These are phyloP conservation scores for Pangasianodon hypophthalmus DNA, from an alignment of 2,113 vertebrate species.

Conservation along the genomic window DNA sequence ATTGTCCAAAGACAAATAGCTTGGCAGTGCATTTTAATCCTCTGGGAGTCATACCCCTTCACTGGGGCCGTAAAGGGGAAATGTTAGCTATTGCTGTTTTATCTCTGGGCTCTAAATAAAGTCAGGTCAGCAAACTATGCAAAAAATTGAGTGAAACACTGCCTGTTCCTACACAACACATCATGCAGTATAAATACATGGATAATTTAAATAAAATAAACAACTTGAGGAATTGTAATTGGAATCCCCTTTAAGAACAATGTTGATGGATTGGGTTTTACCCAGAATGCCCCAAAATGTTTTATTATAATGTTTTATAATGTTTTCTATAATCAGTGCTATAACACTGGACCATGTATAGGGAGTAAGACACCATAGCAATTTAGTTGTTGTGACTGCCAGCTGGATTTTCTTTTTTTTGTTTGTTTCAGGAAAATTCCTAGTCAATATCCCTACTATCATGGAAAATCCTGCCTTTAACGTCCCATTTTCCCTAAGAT, in stretches of 20 bases:
- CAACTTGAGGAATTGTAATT: not conserved
- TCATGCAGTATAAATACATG: not conserved
- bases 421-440: not conserved
- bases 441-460: not conserved
- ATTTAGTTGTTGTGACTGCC: not conserved
- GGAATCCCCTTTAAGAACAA: not conserved
- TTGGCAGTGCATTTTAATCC: slow-evolving; percentile 11
- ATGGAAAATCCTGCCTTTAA: not conserved
- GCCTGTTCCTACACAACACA: too few species aligned
- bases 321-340: not conserved
- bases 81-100: slow-evolving; percentile 6
- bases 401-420: not conserved
- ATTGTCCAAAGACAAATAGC: slow-evolving; percentile 59
- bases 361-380: not conserved
- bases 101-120: not conserved
- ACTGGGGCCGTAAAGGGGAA: not conserved
- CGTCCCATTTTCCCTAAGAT: too few species aligned
- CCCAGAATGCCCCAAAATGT: not conserved
- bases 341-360: not conserved
- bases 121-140: not conserved
- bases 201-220: not conserved
- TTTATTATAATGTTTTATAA: not conserved
- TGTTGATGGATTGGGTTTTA: not conserved
- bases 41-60: slow-evolving; percentile 15
- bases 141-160: not conserved